Percentiles rank a stretch among this genome's conserved stretches.
These are phyloP conservation scores for Phyto melanocephala DNA, from an alignment of 2,888 invertebrate species.

Conservation along the genomic window DNA sequence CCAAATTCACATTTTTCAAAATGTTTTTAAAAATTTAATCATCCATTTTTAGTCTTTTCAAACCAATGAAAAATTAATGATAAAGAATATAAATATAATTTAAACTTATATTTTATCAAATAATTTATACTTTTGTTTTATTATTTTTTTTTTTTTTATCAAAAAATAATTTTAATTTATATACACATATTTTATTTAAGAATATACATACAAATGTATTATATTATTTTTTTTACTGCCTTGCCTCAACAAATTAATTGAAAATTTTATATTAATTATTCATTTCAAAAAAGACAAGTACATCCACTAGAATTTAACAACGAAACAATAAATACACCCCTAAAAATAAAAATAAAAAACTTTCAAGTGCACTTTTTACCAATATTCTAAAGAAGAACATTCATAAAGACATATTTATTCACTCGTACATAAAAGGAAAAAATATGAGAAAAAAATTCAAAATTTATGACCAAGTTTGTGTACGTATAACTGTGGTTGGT, in stretches of 20 bases:
- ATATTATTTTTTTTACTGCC: too few relatives aligned
- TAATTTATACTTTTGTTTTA: too few relatives aligned
- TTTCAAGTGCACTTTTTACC: background rate
- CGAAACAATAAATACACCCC: background rate
- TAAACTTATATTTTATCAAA: too few relatives aligned
- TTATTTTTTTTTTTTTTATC: too few relatives aligned
- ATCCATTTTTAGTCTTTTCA: too few relatives aligned
- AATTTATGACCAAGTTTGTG: background rate
- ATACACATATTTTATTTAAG: too few relatives aligned
- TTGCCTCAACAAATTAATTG: slow-evolving; percentile 4
- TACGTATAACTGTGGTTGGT: background rate
- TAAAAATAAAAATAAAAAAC: background rate
- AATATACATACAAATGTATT: too few relatives aligned
- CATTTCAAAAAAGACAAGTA: background rate
- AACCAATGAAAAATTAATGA: too few relatives aligned
- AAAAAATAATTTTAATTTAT: too few relatives aligned
- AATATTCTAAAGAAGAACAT: background rate
- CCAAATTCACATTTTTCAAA: too few relatives aligned
- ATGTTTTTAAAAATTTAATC: too few relatives aligned
- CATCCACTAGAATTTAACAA: background rate
- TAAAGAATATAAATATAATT: too few relatives aligned
- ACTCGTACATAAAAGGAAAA: background rate
- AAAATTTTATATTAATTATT: background rate
- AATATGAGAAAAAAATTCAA: slow-evolving; percentile 4
- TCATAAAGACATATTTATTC: background rate